These are phyloP conservation scores for Platalea minor DNA, from an alignment of 2,797 vertebrate species.

Conservation along the genomic window DNA sequence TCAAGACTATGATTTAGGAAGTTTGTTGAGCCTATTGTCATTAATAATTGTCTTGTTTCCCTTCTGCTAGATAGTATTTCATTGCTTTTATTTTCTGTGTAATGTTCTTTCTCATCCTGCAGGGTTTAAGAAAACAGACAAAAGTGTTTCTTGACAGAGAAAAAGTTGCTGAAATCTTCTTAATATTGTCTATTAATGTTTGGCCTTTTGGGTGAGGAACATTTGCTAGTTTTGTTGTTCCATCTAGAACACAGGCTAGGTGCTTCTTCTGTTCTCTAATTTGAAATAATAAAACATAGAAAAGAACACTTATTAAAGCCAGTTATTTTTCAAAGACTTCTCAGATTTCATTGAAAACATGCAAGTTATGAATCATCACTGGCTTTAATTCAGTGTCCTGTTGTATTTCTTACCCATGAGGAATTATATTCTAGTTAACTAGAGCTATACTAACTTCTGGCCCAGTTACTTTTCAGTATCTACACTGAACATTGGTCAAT, in stretches of 20 bases:
- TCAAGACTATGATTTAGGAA: not conserved
- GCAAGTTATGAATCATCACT: not conserved
- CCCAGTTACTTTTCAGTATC: not conserved
- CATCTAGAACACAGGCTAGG: not conserved
- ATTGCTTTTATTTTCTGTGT: not conserved
- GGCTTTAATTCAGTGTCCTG: not conserved
- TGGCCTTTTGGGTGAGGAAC: not conserved
- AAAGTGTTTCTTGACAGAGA: not conserved
- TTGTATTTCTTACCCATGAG: not conserved
- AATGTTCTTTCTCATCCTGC: not conserved
- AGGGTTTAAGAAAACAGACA: not conserved
- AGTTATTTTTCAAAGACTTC: not conserved
- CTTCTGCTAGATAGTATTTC: not conserved
- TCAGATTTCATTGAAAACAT: not conserved
- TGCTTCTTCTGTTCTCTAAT: not conserved
- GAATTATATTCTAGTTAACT: not conserved
- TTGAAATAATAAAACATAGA: not conserved
- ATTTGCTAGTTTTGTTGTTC: not conserved
- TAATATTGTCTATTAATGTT: not conserved
- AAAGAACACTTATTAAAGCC: not conserved
- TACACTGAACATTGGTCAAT: not conserved
- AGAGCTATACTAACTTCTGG: not conserved
- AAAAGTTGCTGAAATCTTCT: not conserved
- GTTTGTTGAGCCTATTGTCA: not conserved
- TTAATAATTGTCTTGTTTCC: not conserved